Evolutionary conservation across 2,797 vertebrate species (phyloP), one percentile per base, ranked within the genome.

Genomic region (Pteropus rufus): DNA sequence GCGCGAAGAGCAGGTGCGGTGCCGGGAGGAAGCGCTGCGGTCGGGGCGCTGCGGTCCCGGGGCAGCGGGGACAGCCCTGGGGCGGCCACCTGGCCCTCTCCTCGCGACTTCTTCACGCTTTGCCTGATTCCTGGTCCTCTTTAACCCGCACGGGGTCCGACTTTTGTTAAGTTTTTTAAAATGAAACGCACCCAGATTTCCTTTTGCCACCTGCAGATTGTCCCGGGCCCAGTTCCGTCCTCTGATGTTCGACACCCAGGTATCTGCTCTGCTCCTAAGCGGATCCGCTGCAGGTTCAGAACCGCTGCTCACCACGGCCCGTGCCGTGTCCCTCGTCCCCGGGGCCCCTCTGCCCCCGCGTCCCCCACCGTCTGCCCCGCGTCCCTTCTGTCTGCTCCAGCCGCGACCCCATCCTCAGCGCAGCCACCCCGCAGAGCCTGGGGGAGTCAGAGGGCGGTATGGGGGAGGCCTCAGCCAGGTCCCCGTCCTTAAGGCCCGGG

Each of bases 21-120:
- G 5, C 26, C 1, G 1, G 10, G 60, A 41, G 0, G 31, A 2
- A 41, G 9, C 10, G 23, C 34, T 26, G 21, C 9, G 2, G 10
- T 81, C n/a, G 8, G 19, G 58, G 39, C 1, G 0, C 1, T 3
- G 46, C 2, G 44, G 46, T 14, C 46, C 46, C 46, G 12, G 46
- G 46, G 46, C 10, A 14, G 12, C 46, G 46, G 46, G 46, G 46
- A 46, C 46, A 46, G 46, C 46, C 46, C 46, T 58, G 56, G 2
- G 21, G 56, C 56, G 5, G 58, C 24, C 58, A 0, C 52, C 52
- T 54, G 5, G 16, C 23, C 0, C 12, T 36, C 19, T 34, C 24
- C 19, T n/a, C 7, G 3, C 10, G 31, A 14, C 0, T 26, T 36
- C 54, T 0, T 14, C 23, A 14, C 5, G 1, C 34, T 67, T 52